These are phyloP conservation scores for Saturnia pavonia DNA, from an alignment of 2,888 invertebrate genomes.

Conservation along the genomic window DNA sequence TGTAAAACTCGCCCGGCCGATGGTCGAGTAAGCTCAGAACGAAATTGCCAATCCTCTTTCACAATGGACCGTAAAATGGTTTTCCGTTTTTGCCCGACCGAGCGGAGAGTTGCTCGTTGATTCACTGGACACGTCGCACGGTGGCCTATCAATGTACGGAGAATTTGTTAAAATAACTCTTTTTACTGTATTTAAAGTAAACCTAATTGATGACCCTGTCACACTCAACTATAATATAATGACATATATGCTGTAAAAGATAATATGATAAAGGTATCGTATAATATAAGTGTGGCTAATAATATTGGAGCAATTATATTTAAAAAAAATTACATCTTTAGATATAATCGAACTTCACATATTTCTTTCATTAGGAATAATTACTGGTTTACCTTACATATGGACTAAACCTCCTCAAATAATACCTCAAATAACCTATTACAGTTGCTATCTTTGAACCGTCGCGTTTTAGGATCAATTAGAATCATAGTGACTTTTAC, in stretches of 20 bases:
- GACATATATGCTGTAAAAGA: background rate
- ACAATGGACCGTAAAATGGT: constrained; percentile 82
- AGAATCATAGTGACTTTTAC: no score
- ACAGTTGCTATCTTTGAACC: no score
- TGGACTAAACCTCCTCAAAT: no score
- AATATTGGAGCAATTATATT: no score
- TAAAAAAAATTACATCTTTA: no score
- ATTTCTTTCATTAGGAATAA: no score
- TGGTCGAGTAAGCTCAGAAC: constrained; percentile 76
- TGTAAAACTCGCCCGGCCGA: constrained; percentile 75
- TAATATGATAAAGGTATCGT: background rate
- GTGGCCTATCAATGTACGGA: constrained; percentile 70
- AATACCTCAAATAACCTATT: no score
- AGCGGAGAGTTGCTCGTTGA: constrained; percentile 76
- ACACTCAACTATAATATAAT: constrained; percentile 5
- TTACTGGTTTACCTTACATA: no score
- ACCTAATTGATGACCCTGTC: constrained; percentile 27
- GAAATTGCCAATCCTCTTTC: constrained; percentile 81
- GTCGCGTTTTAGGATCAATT: no score
- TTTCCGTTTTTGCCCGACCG: constrained; percentile 80
- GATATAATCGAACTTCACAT: no score
- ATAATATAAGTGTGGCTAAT: background rate
- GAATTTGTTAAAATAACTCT: constrained; percentile 73
- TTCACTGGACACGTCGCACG: constrained; percentile 77
- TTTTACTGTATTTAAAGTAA: constrained; percentile 52